These are phyloP conservation scores for Xylota sylvarum DNA, from an alignment of 2,888 invertebrate genomes.

Conservation along the genomic window DNA sequence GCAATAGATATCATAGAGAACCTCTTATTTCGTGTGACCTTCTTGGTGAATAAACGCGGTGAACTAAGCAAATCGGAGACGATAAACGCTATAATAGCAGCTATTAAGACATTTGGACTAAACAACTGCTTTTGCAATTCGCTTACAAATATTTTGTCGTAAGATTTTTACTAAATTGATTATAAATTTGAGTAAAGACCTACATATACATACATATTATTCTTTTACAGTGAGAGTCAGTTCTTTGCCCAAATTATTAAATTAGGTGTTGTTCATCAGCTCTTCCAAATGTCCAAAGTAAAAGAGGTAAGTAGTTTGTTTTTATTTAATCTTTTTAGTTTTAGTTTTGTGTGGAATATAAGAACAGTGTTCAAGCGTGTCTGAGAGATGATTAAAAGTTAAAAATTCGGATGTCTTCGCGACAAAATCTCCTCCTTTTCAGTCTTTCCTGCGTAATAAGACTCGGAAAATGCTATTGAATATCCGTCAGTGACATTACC, in stretches of 20 bases:
- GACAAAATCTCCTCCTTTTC: no score
- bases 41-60: conserved; percentile 81
- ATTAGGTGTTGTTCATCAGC: conserved; percentile 82
- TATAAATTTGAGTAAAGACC: no score
- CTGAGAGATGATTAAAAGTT: no score
- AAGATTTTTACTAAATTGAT: conserved; percentile 62
- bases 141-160: conserved; percentile 83
- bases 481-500: no score
- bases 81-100: conserved; percentile 82
- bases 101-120: conserved; percentile 82
- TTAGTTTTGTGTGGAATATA: no score
- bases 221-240: conserved; percentile 82
- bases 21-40: conserved; percentile 82
- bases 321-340: neutral
- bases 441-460: no score
- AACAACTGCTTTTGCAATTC: conserved; percentile 82
- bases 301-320: conserved; percentile 79
- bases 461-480: no score
- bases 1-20: conserved; percentile 83
- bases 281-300: conserved; percentile 82
- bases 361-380: no score
- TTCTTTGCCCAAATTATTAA: conserved; percentile 84
- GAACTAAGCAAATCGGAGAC: conserved; percentile 83
- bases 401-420: no score
- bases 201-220: no score